Evolutionary conservation across 2,113 vertebrate genomes (phyloP).

Genomic region (Lagenorhynchus albirostris): DNA sequence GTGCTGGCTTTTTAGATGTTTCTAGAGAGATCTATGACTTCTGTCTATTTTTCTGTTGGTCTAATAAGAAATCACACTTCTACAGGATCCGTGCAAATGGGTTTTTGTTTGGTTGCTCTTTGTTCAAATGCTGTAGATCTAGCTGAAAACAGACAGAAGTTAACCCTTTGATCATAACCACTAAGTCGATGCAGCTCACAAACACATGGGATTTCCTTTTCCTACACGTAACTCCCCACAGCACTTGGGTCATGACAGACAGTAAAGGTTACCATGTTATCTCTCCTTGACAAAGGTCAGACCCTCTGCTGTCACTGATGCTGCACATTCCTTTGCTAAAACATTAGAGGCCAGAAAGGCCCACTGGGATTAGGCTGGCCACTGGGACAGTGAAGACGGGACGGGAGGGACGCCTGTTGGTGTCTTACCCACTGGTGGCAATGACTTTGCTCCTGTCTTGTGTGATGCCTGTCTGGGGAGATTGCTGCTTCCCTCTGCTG

Average conservation of each 20-base stretch:
- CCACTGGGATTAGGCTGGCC: neutral
- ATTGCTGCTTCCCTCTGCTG: neutral
- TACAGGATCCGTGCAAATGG: neutral
- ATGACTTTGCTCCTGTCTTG: neutral
- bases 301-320: neutral
- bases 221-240: neutral
- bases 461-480: neutral
- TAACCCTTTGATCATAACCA: neutral
- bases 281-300: neutral
- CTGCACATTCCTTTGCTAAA: neutral
- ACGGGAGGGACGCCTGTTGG: neutral
- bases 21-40: neutral
- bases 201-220: slow-evolving; percentile 34
- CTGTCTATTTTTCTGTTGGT: neutral
- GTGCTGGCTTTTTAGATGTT: neutral
- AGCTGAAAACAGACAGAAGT: neutral
- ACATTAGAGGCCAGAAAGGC: neutral
- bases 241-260: neutral
- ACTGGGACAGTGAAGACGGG: neutral
- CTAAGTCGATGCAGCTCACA: neutral
- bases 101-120: slow-evolving; percentile 20
- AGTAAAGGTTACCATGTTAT: neutral
- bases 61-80: neutral
- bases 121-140: neutral
- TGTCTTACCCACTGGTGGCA: neutral